These are phyloP conservation scores for Cantharis flavilabris DNA, from an alignment of 2,888 invertebrate genomes.

Conservation along the genomic window DNA sequence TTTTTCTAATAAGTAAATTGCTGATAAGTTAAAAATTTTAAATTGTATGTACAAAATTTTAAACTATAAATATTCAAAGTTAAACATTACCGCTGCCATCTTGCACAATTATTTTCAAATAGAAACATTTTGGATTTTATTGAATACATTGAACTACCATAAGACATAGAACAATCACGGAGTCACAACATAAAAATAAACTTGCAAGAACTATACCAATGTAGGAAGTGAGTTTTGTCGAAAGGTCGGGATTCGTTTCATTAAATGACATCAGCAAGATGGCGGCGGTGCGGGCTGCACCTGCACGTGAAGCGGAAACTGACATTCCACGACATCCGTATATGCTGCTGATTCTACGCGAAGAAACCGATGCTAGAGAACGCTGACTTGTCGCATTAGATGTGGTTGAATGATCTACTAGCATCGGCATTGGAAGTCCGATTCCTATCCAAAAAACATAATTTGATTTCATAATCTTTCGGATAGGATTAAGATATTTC, in stretches of 20 bases:
- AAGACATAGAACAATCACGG: background rate
- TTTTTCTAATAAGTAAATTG: background rate
- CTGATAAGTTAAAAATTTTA: background rate
- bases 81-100: constrained; percentile 59
- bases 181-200: background rate
- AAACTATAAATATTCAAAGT: background rate
- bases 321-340: constrained; percentile 68
- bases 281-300: constrained; percentile 92
- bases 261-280: constrained; percentile 94
- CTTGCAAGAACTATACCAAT: constrained; percentile 29
- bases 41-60: background rate
- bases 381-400: constrained; percentile 58
- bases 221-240: constrained; percentile 32
- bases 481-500: background rate
- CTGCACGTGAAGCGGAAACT: constrained; percentile 84
- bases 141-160: background rate
- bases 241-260: constrained; percentile 56
- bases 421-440: constrained; percentile 57
- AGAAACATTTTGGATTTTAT: background rate
- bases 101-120: constrained; percentile 48
- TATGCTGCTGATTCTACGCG: constrained; percentile 62
- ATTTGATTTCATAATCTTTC: background rate
- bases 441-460: constrained; percentile 29
- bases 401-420: constrained; percentile 54
- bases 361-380: constrained; percentile 57